Evolutionary conservation across 2,113 vertebrate species (phyloP).

Genomic region (Thalassoma bifasciatum): DNA sequence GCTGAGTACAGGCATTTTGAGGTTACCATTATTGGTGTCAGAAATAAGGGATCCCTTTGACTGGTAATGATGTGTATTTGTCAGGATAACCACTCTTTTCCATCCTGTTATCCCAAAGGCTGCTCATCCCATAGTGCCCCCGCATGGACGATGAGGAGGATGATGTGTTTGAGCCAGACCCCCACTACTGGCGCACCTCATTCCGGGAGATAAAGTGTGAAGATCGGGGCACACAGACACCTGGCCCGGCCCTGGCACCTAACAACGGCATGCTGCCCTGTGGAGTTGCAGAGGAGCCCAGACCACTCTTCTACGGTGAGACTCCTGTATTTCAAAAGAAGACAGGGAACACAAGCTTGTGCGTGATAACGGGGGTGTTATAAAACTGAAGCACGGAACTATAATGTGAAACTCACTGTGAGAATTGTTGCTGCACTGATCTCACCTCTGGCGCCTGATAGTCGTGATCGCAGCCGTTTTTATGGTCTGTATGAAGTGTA

Average conservation of each 20-base stretch:
- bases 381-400: conserved; percentile 55
- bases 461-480: conserved; percentile 71
- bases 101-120: conserved; percentile 46
- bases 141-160: conserved; percentile 87
- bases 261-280: conserved; percentile 83
- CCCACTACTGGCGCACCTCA: conserved; percentile 68
- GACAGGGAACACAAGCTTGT: conserved; percentile 42
- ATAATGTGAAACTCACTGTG: conserved; percentile 41
- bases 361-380: conserved; percentile 55
- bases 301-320: conserved; percentile 84
- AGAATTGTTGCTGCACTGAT: conserved; percentile 55
- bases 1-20: conserved; percentile 32
- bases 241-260: conserved; percentile 72
- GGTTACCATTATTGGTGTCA: conserved; percentile 28
- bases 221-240: conserved; percentile 80
- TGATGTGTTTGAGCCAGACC: conserved; percentile 81
- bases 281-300: conserved; percentile 79
- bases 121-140: conserved; percentile 59
- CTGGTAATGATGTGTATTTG: neutral
- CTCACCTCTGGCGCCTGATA: conserved; percentile 72
- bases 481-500: conserved; percentile 75
- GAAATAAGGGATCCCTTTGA: conserved; percentile 2
- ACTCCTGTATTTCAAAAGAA: conserved; percentile 28
- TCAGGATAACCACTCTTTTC: neutral
- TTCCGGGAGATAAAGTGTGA: conserved; percentile 83